Base-by-base conservation (phyloP, 2,888 invertebrate species). In the Ypsolopha sequella region DNA sequence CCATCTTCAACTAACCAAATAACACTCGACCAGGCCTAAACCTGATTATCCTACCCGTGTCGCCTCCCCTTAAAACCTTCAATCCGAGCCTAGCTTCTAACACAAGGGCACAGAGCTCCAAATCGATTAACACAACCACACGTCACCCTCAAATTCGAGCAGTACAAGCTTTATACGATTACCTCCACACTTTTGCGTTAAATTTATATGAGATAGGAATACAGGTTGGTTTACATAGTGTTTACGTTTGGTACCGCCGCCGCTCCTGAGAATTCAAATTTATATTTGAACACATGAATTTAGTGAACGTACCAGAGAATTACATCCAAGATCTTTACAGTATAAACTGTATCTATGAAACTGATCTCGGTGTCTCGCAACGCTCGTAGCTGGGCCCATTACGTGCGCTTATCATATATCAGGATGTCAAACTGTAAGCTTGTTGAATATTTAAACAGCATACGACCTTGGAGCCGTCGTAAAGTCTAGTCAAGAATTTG, bases 11-110 rank as follows among this genome's bases (percentile, higher is more conserved):
- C 48, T 48, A 13, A 14, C 36, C 48, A 48, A 46, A 48, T 48
- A 48, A n/a, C 48, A n/a, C 33, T 48, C 38, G 13, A 13, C 36
- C 14, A n/a, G 24, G 10, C 14, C 48, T 11, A 48, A 24, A 48
- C 14, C 39, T 48, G 48, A 48, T 48, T 48, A 48, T 11, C 36
- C 48, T 14, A 10, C 7, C 48, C 48, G 13, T 48, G 48, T 48
- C 48, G 36, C 7, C 13, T 38, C 10, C 35, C 46, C 46, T 45
- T 11, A 35, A 24, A 10, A 24, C 24, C 24, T 24, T 24, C 24
- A 24, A 4, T 24, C 24, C 10, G 7, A 33, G 24, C 46, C 13
- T 13, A 4, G 24, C 24, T 43, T 24, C 24, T 43, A 43, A 14
- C 24, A 14, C 43, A 13, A 9, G 1, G 43, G 7, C 43, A 7